Percentiles rank a stretch among this genome's conserved stretches.
Evolutionary conservation across 2,888 invertebrate genomes (phyloP).

Genomic region (Cacoxenus indagator): DNA sequence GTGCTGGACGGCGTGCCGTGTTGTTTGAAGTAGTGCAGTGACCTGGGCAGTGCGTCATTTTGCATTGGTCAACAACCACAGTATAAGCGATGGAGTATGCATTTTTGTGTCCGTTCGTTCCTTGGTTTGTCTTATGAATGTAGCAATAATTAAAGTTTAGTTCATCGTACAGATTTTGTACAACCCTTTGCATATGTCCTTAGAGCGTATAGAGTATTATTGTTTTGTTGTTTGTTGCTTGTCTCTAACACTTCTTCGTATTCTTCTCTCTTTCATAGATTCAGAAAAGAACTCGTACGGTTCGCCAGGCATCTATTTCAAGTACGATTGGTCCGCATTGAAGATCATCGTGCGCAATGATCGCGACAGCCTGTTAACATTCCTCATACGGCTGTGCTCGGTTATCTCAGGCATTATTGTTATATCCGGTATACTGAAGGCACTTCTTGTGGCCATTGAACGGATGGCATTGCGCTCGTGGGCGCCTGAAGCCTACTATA

Average conservation of each 20-base stretch:
- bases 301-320: slow-evolving; percentile 93
- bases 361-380: slow-evolving; percentile 82
- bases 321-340: slow-evolving; percentile 93
- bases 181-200: no score
- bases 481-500: slow-evolving; percentile 53
- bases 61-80: no score
- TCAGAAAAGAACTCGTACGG: slow-evolving; percentile 88
- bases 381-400: slow-evolving; percentile 89
- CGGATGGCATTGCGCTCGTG: slow-evolving; percentile 47
- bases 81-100: no score
- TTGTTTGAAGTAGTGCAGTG: no score
- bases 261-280: slow-evolving; percentile 56
- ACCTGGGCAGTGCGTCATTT: no score
- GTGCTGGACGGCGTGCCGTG: no score
- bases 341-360: slow-evolving; percentile 87
- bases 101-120: no score
- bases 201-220: no score
- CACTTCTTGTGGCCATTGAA: slow-evolving; percentile 48
- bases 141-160: no score
- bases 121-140: no score
- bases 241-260: no score
- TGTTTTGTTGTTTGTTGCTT: neutral
- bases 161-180: no score
- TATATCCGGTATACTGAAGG: slow-evolving; percentile 74
- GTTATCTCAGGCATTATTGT: slow-evolving; percentile 94